Evolutionary conservation across 2,797 vertebrate genomes (phyloP).

Genomic region (Parotocinclus haroldoi): DNA sequence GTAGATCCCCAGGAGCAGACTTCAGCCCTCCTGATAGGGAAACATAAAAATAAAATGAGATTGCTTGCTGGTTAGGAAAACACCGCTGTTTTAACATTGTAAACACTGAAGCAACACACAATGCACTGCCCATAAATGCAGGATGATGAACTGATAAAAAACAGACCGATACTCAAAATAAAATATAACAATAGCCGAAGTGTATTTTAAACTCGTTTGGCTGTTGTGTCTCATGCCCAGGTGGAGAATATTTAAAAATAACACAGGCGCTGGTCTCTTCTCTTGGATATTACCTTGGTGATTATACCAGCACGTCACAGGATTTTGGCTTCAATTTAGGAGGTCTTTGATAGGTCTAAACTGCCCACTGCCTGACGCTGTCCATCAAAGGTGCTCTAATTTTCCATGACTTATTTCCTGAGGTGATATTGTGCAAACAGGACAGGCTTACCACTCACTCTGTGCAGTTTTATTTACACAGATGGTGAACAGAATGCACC

Average conservation of each 20-base stretch:
- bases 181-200: not conserved
- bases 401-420: slow-evolving; percentile 42
- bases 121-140: slow-evolving; percentile 55
- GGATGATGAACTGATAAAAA: slow-evolving; percentile 61
- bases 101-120: slow-evolving; percentile 60
- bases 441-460: slow-evolving; percentile 14
- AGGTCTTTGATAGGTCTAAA: slow-evolving; percentile 33
- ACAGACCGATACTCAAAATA: slow-evolving; percentile 17
- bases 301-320: slow-evolving; percentile 38
- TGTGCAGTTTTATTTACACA: slow-evolving; percentile 5
- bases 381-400: slow-evolving; percentile 43
- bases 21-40: slow-evolving; percentile 14
- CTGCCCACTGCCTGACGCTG: slow-evolving; percentile 42
- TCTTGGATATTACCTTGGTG: slow-evolving; percentile 28
- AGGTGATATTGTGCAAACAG: slow-evolving; percentile 45
- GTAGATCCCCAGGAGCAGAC: slow-evolving; percentile 14
- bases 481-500: not conserved
- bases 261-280: slow-evolving; percentile 35
- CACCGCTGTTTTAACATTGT: slow-evolving; percentile 65
- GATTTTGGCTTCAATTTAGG: slow-evolving; percentile 48
- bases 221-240: slow-evolving; percentile 20
- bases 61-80: slow-evolving; percentile 55
- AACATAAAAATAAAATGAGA: slow-evolving; percentile 30
- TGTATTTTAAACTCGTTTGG: slow-evolving; percentile 15
- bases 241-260: slow-evolving; percentile 7